Evolutionary conservation across 2,797 vertebrate species (phyloP).

Genomic region (Pristis pectinata): DNA sequence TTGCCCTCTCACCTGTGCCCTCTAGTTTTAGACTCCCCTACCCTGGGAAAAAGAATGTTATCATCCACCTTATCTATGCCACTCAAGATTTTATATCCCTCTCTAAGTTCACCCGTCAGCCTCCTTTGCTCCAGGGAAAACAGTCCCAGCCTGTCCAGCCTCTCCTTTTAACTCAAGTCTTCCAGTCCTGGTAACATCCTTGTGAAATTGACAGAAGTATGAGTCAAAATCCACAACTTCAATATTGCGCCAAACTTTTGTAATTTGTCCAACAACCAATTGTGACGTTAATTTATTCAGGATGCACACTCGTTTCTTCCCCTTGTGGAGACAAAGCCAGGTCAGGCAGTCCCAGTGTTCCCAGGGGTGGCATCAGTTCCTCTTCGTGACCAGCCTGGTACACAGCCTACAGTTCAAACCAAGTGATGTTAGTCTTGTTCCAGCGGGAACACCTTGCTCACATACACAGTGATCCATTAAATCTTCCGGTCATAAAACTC

Average conservation of each 20-base stretch:
- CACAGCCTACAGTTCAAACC: not conserved
- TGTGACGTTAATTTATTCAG: not conserved
- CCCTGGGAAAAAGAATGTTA: too few species aligned
- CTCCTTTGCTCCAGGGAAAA: too few species aligned
- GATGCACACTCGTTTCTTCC: not conserved
- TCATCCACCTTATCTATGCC: too few species aligned
- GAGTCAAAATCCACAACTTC: not conserved
- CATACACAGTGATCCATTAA: not conserved
- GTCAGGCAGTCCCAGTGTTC: not conserved
- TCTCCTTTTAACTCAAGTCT: too few species aligned
- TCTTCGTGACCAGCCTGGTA: not conserved
- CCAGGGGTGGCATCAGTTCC: not conserved
- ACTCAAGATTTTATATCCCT: too few species aligned
- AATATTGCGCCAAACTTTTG: too few species aligned
- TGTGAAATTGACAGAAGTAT: too few species aligned
- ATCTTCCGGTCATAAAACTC: slow-evolving; percentile 5
- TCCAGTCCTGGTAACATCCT: too few species aligned
- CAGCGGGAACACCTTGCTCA: not conserved
- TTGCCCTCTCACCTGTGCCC: too few species aligned
- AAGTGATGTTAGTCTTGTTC: not conserved
- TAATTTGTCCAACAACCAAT: not conserved
- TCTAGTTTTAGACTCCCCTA: too few species aligned
- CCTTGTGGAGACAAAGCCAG: not conserved
- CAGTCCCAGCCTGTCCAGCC: too few species aligned
- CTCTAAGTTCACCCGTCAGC: too few species aligned